Conservation (phyloP, 2,797 vertebrate genomes). For the Microchirus variegatus region DNA sequence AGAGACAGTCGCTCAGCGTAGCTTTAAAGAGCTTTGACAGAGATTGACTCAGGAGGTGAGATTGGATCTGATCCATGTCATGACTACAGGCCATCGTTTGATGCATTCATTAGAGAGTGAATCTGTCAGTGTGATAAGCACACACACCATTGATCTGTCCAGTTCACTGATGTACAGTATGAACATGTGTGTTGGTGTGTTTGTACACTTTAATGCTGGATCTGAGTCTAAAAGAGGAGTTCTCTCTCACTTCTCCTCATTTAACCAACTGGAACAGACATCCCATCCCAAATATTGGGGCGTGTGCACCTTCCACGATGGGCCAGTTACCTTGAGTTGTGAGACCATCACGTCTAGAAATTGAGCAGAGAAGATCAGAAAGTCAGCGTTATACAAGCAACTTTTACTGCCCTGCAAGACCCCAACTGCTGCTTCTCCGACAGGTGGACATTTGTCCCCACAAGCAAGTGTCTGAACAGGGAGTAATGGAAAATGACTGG, state of each 20-base stretch:
- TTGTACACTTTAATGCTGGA: constrained; percentile 25
- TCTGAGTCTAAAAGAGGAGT: not conserved
- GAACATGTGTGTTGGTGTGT: constrained; percentile 34
- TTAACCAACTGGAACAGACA: not conserved
- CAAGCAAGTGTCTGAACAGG: constrained; percentile 47
- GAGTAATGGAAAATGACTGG: constrained; percentile 44
- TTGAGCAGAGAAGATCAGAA: constrained; percentile 14
- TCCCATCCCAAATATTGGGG: not conserved
- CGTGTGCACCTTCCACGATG: not conserved
- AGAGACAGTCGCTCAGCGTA: not conserved
- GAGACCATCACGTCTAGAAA: constrained; percentile 27
- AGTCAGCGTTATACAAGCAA: not conserved
- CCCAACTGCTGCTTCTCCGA: constrained; percentile 41
- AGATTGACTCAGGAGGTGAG: constrained; percentile 9
- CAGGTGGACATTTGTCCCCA: constrained; percentile 69
- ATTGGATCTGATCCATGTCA: constrained; percentile 36
- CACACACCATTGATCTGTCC: constrained; percentile 35
- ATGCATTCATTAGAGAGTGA: constrained; percentile 46
- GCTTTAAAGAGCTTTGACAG: constrained; percentile 31
- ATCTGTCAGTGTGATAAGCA: constrained; percentile 48
- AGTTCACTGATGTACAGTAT: constrained; percentile 44
- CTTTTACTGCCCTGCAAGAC: constrained; percentile 32
- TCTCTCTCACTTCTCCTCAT: constrained; percentile 1
- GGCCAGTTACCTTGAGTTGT: constrained; percentile 2
- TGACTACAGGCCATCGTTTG: constrained; percentile 31